These are phyloP conservation scores for Heteromurus nitidus DNA, from an alignment of 2,888 invertebrate species.

Conservation along the genomic window DNA sequence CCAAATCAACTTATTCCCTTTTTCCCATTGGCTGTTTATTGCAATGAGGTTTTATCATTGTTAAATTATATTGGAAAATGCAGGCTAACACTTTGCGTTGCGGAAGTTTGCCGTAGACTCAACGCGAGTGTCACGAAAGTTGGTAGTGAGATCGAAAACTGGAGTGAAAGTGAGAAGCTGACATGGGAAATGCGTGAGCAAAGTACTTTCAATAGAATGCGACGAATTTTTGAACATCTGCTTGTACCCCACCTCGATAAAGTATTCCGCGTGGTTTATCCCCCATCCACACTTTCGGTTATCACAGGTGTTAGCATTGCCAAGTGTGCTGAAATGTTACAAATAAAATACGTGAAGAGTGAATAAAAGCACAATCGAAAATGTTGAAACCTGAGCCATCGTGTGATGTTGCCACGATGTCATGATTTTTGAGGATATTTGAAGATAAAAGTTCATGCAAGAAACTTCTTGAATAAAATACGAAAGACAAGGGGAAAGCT, in stretches of 20 bases:
- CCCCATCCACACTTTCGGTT: conserved; percentile 66
- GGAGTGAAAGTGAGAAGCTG: conserved; percentile 71
- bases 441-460: background rate
- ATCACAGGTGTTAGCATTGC: conserved; percentile 68
- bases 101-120: conserved; percentile 61
- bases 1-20: conserved; percentile 69
- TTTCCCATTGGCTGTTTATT: conserved; percentile 68
- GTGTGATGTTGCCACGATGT: background rate
- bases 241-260: conserved; percentile 73
- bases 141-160: conserved; percentile 69
- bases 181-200: conserved; percentile 72
- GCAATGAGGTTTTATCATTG: conserved; percentile 69
- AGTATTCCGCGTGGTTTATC: conserved; percentile 68
- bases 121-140: conserved; percentile 68
- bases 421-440: background rate
- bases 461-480: background rate
- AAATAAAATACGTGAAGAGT: conserved; percentile 64
- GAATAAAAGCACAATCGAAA: background rate
- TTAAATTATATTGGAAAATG: conserved; percentile 71
- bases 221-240: conserved; percentile 69
- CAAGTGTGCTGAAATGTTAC: conserved; percentile 70
- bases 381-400: background rate
- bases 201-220: conserved; percentile 71
- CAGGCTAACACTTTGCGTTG: conserved; percentile 64
- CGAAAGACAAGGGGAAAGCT: background rate